These are phyloP conservation scores for Lutjanus argentimaculatus DNA, from an alignment of 2,797 vertebrate species.

Conservation along the genomic window DNA sequence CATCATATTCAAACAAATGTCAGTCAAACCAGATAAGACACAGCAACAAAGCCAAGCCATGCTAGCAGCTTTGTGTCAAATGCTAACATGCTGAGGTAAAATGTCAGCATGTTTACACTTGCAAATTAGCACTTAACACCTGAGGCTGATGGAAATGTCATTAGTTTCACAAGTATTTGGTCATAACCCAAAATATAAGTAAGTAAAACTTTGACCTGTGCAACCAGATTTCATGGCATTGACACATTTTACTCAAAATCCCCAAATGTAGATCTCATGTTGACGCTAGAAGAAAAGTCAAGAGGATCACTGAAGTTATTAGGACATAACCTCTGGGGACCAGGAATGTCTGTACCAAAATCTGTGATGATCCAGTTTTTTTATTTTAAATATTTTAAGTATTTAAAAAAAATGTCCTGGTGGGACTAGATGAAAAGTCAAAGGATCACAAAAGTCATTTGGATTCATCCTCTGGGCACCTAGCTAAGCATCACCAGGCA, in stretches of 20 bases:
- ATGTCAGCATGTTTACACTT: not conserved
- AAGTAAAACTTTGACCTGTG: not conserved
- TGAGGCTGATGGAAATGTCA: not conserved
- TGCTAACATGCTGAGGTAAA: conserved; percentile 1
- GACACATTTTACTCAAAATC: too few relatives aligned
- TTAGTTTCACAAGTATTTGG: not conserved
- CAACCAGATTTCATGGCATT: too few relatives aligned
- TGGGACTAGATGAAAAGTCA: not conserved
- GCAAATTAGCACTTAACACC: not conserved
- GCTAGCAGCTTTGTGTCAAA: not conserved
- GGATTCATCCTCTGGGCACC: too few relatives aligned
- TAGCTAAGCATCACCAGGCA: too few relatives aligned
- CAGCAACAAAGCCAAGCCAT: not conserved
- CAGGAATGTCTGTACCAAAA: too few relatives aligned
- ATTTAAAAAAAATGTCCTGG: too few relatives aligned
- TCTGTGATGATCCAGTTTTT: too few relatives aligned
- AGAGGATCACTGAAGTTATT: too few relatives aligned
- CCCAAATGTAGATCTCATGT: too few relatives aligned
- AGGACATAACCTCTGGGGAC: too few relatives aligned
- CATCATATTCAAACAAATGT: not conserved
- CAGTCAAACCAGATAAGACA: not conserved
- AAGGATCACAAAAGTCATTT: not conserved
- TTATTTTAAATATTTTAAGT: too few relatives aligned
- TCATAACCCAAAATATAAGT: not conserved
- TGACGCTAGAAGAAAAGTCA: too few relatives aligned